Conservation (phyloP, 2,888 invertebrate species). For the Megastigmus dorsalis region DNA sequence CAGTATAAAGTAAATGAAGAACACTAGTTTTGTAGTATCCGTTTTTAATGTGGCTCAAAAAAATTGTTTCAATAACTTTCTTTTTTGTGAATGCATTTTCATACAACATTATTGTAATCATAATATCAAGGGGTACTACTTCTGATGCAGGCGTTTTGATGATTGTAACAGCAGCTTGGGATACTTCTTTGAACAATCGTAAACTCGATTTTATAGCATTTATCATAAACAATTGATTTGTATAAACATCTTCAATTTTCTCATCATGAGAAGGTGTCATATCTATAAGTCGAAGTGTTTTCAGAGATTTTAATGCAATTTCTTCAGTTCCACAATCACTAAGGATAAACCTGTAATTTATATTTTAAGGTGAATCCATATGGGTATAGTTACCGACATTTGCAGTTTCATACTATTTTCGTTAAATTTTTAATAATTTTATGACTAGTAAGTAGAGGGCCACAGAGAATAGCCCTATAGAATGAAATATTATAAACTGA, state of each 20-base stretch:
- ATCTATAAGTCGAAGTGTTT: constrained; percentile 63
- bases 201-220: constrained; percentile 78
- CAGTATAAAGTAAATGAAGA: constrained; percentile 74
- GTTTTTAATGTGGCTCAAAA: constrained; percentile 80
- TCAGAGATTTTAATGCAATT: constrained; percentile 63
- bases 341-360: constrained; percentile 78
- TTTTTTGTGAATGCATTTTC: constrained; percentile 69
- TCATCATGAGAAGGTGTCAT: constrained; percentile 69
- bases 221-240: constrained; percentile 78
- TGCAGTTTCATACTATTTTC: too few relatives aligned
- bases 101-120: constrained; percentile 81
- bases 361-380: too few relatives aligned
- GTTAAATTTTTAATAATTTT: constrained; percentile 64
- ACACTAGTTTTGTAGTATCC: constrained; percentile 78
- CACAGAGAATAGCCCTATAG: too few relatives aligned
- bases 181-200: constrained; percentile 77
- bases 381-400: too few relatives aligned
- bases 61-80: constrained; percentile 78
- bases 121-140: constrained; percentile 82
- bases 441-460: constrained; percentile 11
- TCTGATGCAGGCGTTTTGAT: constrained; percentile 77
- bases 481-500: constrained; percentile 75
- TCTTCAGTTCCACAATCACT: constrained; percentile 73
- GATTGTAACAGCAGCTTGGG: constrained; percentile 78
- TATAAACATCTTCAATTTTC: constrained; percentile 76